A percentile compares a stretch with the other conserved stretches of the same genome.
These are phyloP conservation scores for Setophaga kirtlandii DNA, from an alignment of 2,113 vertebrate species.

Conservation along the genomic window DNA sequence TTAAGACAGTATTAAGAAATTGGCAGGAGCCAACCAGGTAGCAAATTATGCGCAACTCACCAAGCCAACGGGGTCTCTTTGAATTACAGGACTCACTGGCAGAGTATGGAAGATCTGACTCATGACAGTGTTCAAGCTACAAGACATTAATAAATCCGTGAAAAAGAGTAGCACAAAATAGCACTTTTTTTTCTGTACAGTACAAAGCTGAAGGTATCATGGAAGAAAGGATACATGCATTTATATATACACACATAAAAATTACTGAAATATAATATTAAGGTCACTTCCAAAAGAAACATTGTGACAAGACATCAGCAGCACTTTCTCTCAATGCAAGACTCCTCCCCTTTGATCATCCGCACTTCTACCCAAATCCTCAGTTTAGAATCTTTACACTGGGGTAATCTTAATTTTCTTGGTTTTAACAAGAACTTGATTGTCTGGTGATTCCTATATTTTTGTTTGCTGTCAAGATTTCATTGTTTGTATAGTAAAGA, in stretches of 20 bases:
- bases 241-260: not conserved
- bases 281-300: not conserved
- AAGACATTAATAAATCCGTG: slow-evolving; percentile 40
- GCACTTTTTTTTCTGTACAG: not conserved
- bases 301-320: not conserved
- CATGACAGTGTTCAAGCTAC: slow-evolving; percentile 60
- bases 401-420: not conserved
- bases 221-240: not conserved
- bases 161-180: not conserved
- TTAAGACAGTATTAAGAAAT: not conserved
- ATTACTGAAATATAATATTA: not conserved
- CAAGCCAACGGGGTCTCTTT: slow-evolving; percentile 80
- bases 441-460: not conserved
- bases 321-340: not conserved
- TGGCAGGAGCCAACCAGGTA: not conserved
- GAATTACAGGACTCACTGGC: slow-evolving; percentile 80
- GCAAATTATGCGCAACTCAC: slow-evolving; percentile 66
- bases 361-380: not conserved
- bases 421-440: not conserved
- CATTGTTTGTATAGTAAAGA: not conserved
- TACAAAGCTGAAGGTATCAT: not conserved
- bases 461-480: not conserved
- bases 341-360: not conserved
- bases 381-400: not conserved
- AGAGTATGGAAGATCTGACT: slow-evolving; percentile 78